Evolutionary conservation across 2,113 vertebrate genomes (phyloP).

Genomic region (Myiopsitta monachus): DNA sequence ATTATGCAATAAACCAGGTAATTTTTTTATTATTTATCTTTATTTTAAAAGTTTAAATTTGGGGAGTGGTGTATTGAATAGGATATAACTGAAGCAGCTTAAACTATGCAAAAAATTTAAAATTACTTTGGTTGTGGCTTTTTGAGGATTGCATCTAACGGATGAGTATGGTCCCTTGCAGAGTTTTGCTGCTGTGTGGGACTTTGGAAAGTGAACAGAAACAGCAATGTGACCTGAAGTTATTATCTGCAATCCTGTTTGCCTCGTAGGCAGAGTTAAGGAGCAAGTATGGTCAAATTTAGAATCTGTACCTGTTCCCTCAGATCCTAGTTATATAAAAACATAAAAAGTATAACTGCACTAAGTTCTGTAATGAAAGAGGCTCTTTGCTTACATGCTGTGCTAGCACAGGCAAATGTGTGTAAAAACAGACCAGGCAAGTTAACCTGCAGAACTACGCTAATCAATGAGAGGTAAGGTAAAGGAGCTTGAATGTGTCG

Average conservation of each 20-base stretch:
- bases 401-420: background rate
- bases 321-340: background rate
- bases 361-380: background rate
- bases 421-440: background rate
- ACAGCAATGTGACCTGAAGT: background rate
- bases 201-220: background rate
- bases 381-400: background rate
- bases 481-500: background rate
- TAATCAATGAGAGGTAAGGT: background rate
- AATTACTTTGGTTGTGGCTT: background rate
- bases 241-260: background rate
- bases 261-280: background rate
- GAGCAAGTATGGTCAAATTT: background rate
- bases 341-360: background rate
- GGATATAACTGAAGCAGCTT: background rate
- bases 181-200: background rate
- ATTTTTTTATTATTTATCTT: background rate
- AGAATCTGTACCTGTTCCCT: background rate
- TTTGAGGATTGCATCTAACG: background rate
- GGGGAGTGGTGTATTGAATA: background rate
- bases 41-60: background rate
- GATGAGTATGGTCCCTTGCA: background rate
- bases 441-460: background rate
- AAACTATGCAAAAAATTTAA: background rate
- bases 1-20: conserved; percentile 71